Evolutionary conservation across 2,888 invertebrate species (phyloP).

Genomic region (Melitaea athalia): DNA sequence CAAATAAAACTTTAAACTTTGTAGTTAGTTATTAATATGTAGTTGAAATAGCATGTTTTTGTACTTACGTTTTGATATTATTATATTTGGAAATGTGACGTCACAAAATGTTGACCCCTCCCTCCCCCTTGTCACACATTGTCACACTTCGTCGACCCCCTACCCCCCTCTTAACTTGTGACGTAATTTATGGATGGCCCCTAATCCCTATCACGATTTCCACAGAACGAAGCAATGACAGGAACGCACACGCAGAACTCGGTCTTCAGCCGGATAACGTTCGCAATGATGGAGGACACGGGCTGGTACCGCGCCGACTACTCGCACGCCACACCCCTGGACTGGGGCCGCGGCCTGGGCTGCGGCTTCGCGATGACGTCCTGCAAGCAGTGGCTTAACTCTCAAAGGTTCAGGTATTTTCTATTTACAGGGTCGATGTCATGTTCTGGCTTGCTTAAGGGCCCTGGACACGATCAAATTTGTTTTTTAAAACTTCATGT

Average conservation of each 20-base stretch:
- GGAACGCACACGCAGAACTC: slow-evolving; percentile 99
- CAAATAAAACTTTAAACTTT: no score
- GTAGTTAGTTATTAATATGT: no score
- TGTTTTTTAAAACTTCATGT: no score
- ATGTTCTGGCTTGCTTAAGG: background rate
- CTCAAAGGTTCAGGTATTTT: slow-evolving; percentile 84
- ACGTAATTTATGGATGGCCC: no score
- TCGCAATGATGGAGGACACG: slow-evolving; percentile 98
- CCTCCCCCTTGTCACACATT: no score
- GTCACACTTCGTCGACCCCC: no score
- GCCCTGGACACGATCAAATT: no score
- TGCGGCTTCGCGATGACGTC: slow-evolving; percentile 97
- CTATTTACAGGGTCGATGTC: slow-evolving; percentile 18
- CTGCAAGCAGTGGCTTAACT: slow-evolving; percentile 97
- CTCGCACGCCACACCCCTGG: slow-evolving; percentile 90
- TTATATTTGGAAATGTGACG: no score
- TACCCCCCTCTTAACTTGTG: no score
- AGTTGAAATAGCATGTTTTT: no score
- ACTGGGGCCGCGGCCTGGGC: slow-evolving; percentile 96
- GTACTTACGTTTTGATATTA: no score
- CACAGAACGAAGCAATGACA: slow-evolving; percentile 99
- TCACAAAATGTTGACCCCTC: no score
- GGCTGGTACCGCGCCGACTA: slow-evolving; percentile 98
- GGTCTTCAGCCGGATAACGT: slow-evolving; percentile 95
- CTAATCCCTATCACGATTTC: background rate